Evolutionary conservation across 2,888 invertebrate species (phyloP).

Genomic region (Drosophila heteroneura): DNA sequence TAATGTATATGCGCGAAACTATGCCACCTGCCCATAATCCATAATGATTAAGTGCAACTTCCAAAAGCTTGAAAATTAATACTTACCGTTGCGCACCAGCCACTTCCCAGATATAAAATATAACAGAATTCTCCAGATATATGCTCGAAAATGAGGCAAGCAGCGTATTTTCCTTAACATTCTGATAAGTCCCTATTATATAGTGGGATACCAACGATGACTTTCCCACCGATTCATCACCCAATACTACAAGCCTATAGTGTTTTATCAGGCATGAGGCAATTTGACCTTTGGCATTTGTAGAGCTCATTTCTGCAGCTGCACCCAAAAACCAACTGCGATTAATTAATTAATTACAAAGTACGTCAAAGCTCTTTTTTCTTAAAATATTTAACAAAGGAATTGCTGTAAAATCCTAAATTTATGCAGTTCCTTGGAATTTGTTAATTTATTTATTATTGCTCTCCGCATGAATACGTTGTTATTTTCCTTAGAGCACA

Average conservation of each 20-base stretch:
- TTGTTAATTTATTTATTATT: no score
- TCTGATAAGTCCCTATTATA: background rate
- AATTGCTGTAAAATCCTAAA: slow-evolving; percentile 4
- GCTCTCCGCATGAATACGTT: background rate
- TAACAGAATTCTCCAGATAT: slow-evolving; percentile 94
- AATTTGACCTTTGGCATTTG: background rate
- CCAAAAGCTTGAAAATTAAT: background rate
- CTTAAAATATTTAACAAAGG: background rate
- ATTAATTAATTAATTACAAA: background rate
- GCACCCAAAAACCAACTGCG: slow-evolving; percentile 6
- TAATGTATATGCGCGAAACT: slow-evolving; percentile 99
- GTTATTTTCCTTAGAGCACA: background rate
- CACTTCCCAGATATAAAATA: slow-evolving; percentile 99
- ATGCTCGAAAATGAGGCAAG: slow-evolving; percentile 18
- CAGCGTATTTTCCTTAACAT: slow-evolving; percentile 2
- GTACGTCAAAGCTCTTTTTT: slow-evolving; percentile 8
- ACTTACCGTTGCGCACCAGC: slow-evolving; percentile 96
- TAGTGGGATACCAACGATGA: slow-evolving; percentile 17
- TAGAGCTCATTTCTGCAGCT: background rate
- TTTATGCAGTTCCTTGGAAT: background rate
- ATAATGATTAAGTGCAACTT: background rate
- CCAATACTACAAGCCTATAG: slow-evolving; percentile 38
- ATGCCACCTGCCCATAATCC: slow-evolving; percentile 90
- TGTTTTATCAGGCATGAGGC: background rate
- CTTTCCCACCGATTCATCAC: slow-evolving; percentile 30